Base-by-base conservation (phyloP, 2,797 vertebrate genomes). In the Myotis vivesi region DNA sequence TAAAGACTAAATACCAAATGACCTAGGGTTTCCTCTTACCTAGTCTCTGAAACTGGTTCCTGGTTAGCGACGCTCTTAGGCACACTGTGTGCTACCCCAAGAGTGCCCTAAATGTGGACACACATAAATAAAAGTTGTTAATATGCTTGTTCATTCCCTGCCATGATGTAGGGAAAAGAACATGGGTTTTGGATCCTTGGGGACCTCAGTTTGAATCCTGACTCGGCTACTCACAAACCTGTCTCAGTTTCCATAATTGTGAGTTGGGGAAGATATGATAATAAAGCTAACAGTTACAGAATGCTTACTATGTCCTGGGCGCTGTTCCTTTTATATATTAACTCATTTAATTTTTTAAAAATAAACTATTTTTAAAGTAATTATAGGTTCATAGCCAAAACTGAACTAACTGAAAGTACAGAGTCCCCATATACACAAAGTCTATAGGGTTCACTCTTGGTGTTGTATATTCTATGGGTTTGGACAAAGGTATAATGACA, bases 1-100 rank as follows among this genome's bases (percentile, higher is more conserved):
- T 30, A 89, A 82, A 85, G 8, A 62, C 68, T 46, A 84, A 93
- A 68, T 71, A 75, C 3, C 33, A 62, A 80, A 33, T 44, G 59
- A 64, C 17, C 25, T 64, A 16, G 53, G 17, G 17, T 82, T 93
- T 94, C 55, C 46, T 5, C 64, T 93, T 68, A 36, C 28, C 9
- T 36, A 25, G 62, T 76, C 9, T 64, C 83, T 89, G 92, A 96
- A 79, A 83, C 59, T 53, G n/a, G 44, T 49, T 88, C 51, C 76
- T 59, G 77, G 8, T 53, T 89, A 93, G 30, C 51, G 28, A 28
- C 33, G 12, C 22, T 87, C 62, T 69, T 77, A 80, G 25, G 53
- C 41, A 86, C 20, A 84, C 13, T 7, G 9, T n/a, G 36, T 68
- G 62, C 20, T 86, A 28, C 57, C 17, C 4, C 8, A 36, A 10